Conservation (phyloP, 2,797 vertebrate genomes). For the Parauchenoglanis punctatus region DNA sequence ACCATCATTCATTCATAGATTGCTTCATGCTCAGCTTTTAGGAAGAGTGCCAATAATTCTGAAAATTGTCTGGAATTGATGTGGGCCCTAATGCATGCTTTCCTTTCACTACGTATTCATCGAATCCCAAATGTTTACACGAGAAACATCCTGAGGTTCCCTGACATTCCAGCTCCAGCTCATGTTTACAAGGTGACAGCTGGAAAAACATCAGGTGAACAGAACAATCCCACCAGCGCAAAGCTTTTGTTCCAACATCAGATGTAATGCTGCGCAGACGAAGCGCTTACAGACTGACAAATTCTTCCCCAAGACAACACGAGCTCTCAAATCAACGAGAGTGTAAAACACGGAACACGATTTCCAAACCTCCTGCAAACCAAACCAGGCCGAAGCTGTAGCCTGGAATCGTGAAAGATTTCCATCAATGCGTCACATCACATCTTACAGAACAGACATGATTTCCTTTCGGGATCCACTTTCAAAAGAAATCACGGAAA, state of each 20-base stretch:
- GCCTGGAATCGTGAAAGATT: slow-evolving; percentile 64
- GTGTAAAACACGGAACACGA: slow-evolving; percentile 65
- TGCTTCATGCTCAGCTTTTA: neutral
- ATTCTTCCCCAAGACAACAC: slow-evolving; percentile 57
- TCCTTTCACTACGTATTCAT: slow-evolving; percentile 1
- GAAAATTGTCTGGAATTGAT: neutral
- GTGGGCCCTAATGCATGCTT: neutral
- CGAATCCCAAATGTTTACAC: slow-evolving; percentile 11
- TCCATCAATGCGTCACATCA: slow-evolving; percentile 65
- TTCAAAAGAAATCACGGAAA: slow-evolving; percentile 62
- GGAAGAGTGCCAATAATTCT: neutral
- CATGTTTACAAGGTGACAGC: slow-evolving; percentile 58
- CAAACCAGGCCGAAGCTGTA: slow-evolving; percentile 58
- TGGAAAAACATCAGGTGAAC: slow-evolving; percentile 63
- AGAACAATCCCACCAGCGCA: slow-evolving; percentile 52
- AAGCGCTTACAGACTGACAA: slow-evolving; percentile 65
- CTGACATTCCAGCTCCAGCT: slow-evolving; percentile 31
- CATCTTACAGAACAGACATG: slow-evolving; percentile 63
- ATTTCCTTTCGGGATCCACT: slow-evolving; percentile 64
- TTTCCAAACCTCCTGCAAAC: slow-evolving; percentile 58
- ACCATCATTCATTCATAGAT: neutral
- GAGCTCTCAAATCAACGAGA: slow-evolving; percentile 58
- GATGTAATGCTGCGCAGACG: slow-evolving; percentile 64
- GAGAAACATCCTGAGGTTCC: slow-evolving; percentile 8
- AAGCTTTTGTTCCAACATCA: slow-evolving; percentile 66